A percentile compares a stretch with the other conserved stretches of the same genome.
Evolutionary conservation across 2,113 vertebrate species (phyloP).

Genomic region (Petroica traversi): DNA sequence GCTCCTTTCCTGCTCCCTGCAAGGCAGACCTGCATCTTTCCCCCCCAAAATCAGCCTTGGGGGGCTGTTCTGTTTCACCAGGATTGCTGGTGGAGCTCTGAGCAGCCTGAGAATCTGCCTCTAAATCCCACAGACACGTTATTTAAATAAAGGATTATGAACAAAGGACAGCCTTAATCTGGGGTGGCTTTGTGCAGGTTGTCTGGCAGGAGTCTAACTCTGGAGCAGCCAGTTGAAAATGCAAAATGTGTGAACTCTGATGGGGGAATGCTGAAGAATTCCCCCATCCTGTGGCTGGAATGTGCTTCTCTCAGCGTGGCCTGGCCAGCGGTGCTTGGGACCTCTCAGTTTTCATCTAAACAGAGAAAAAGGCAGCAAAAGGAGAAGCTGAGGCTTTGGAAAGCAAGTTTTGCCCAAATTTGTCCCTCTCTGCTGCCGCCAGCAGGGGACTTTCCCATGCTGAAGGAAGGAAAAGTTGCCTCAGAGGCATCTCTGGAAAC

Average conservation of each 20-base stretch:
- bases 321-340: background rate
- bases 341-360: background rate
- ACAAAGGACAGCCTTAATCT: background rate
- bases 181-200: background rate
- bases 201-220: background rate
- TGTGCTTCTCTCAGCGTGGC: background rate
- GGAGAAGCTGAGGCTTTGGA: background rate
- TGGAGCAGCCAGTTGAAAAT: background rate
- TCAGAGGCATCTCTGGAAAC: background rate
- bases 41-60: background rate
- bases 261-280: background rate
- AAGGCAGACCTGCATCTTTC: background rate
- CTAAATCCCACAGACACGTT: background rate
- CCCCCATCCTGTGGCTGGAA: background rate
- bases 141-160: background rate
- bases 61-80: background rate
- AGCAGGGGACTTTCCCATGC: background rate
- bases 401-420: background rate
- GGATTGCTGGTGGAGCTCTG: background rate
- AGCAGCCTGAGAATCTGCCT: background rate
- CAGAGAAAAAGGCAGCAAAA: background rate
- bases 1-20: background rate
- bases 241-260: background rate
- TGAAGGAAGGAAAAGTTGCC: background rate
- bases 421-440: conserved; percentile 25